Base-by-base conservation (phyloP, 2,888 invertebrate genomes). In the Cloeon dipterum region DNA sequence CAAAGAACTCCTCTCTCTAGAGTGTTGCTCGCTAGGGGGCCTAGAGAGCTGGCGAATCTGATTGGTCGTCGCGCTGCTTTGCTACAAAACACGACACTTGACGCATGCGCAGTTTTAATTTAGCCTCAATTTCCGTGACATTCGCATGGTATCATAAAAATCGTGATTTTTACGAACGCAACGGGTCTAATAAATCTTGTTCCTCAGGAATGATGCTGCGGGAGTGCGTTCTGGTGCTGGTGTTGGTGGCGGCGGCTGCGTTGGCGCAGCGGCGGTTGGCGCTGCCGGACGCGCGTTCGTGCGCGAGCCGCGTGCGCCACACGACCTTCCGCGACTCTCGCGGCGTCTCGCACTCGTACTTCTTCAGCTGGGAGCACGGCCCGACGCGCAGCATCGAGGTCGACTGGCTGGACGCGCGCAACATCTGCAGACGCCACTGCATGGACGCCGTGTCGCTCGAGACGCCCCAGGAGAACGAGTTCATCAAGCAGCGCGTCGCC, bases 391-490 rank as follows among this genome's bases (percentile, higher is more conserved):
- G 63, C 47, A 59, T 82, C 43, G 83, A 85, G 58, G 85, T 86
- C 2, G 85, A 86, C 53, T 86, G 86, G 86, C 59, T 88, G 37
- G 86, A 86, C 54, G 74, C 86, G 21, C 69, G 88, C 46, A 88
- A 88, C 58, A 83, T 85, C 51, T 88, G 88, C 59, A 71, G 88
- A 43, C 68, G 85, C 45, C 85, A 85, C 52, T 88, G 88, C 55
- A 88, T 88, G 88, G 88, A 88, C 58, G 82, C 85, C 46, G 85
- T 86, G 17, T 82, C 83, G 8, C 56, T 88, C 42, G 86, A 88
- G 59, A 83, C 85, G 7, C 83, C 85, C 11, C 83, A 85, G 57
- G 81, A 88, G 59, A 85, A 85, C 55, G 83, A 85, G 54, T 85
- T 85, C 54, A 65, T 86, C 47, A 85, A 86, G 57, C 83, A 85